phyloP scores from a whole-genome alignment of 2,113 vertebrate species.

The Mus pahari region DNA sequence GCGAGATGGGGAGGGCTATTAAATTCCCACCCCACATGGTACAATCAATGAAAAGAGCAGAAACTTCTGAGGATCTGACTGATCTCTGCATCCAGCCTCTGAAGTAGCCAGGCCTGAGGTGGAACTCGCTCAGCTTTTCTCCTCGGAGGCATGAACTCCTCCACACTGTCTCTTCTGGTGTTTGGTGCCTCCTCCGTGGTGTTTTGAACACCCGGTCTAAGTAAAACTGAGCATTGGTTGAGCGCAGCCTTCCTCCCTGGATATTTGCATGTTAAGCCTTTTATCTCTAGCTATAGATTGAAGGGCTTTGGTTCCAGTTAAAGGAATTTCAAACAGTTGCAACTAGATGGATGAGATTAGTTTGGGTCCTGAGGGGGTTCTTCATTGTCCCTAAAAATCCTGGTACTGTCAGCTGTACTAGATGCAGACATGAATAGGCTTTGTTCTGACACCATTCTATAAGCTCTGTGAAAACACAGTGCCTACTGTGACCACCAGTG shows the following conservation, averaged over 20 bases:
- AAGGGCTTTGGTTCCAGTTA: conserved; percentile 73
- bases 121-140: not conserved
- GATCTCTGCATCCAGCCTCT: not conserved
- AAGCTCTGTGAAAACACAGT: not conserved
- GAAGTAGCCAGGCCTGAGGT: not conserved
- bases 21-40: not conserved
- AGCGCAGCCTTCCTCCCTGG: conserved; percentile 4
- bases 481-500: not conserved
- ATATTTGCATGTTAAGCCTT: conserved; percentile 75
- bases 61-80: not conserved
- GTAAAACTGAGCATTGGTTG: conserved; percentile 39
- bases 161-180: not conserved
- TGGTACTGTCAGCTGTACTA: conserved; percentile 34
- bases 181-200: not conserved
- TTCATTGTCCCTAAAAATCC: conserved; percentile 71
- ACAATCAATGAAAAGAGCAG: not conserved
- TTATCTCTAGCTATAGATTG: conserved; percentile 72
- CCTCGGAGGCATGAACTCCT: not conserved
- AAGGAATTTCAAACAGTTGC: conserved; percentile 71
- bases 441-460: conserved; percentile 4
- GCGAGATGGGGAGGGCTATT: not conserved
- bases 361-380: conserved; percentile 64
- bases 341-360: conserved; percentile 67
- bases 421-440: conserved; percentile 12
- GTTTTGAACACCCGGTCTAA: not conserved